phyloP scores from a whole-genome alignment of 2,113 vertebrate genomes.

The Leptosomus discolor region DNA sequence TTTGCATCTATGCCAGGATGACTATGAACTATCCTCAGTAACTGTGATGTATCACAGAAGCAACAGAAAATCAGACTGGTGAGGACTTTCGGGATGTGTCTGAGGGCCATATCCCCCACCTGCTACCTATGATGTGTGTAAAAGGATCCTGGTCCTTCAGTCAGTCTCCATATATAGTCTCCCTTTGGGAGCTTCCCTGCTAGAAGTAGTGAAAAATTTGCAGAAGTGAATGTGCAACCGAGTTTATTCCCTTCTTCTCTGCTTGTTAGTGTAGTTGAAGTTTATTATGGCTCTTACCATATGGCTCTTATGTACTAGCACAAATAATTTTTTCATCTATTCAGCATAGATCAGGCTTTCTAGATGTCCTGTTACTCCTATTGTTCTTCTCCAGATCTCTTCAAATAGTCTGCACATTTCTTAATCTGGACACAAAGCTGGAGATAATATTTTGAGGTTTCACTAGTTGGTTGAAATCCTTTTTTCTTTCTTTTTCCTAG shows the following conservation, averaged over 20 bases:
- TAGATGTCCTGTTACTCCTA: not conserved
- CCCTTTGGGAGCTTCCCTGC: not conserved
- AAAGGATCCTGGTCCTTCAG: not conserved
- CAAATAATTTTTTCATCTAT: not conserved
- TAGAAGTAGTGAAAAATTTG: not conserved
- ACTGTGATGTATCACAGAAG: not conserved
- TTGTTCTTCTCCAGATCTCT: not conserved
- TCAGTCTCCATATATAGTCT: not conserved
- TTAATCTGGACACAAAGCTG: not conserved
- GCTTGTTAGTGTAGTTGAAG: not conserved
- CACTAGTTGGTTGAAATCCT: not conserved
- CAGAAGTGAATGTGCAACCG: not conserved
- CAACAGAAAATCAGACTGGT: not conserved
- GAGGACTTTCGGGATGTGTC: not conserved
- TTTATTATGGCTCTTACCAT: not conserved
- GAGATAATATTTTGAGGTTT: not conserved
- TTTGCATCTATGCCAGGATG: not conserved
- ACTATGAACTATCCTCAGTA: not conserved
- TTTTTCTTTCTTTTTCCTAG: not conserved
- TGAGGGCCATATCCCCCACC: too few species aligned
- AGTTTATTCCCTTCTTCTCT: not conserved
- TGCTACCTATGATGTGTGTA: rapidly evolving
- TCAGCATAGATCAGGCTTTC: not conserved
- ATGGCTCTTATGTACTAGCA: not conserved
- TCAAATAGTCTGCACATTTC: not conserved